Conservation (phyloP, 64 coral and sea anemone species). For the Trachythela sp. region DNA sequence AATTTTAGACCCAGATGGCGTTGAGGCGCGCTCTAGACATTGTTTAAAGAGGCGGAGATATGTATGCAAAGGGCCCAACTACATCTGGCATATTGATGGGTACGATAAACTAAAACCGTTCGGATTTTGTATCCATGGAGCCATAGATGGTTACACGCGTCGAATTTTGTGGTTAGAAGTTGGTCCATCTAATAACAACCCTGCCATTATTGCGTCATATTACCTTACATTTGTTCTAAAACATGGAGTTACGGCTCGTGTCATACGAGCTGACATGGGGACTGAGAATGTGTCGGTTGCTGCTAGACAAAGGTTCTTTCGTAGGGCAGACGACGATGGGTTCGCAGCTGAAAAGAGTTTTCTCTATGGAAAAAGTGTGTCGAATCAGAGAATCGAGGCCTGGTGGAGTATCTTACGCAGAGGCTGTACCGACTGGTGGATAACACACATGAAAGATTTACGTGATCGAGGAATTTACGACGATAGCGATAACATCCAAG, state of each 20-base stretch:
- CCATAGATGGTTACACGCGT: conserved; percentile 57
- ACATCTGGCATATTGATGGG: conserved; percentile 61
- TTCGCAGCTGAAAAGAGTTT: conserved; percentile 60
- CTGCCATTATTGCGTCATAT: conserved; percentile 53
- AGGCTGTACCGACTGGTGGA: conserved; percentile 63
- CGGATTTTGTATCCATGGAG: conserved; percentile 65
- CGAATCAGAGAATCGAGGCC: conserved; percentile 59
- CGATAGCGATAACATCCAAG: conserved; percentile 50
- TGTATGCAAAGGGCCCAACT: conserved; percentile 55
- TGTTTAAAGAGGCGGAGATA: conserved; percentile 58
- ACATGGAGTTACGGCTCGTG: conserved; percentile 45
- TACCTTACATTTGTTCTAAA: conserved; percentile 43
- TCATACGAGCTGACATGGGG: conserved; percentile 55
- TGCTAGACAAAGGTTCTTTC: conserved; percentile 55
- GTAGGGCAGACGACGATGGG: conserved; percentile 35
- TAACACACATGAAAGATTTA: conserved; percentile 55
- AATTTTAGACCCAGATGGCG: conserved; percentile 28
- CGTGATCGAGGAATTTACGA: conserved; percentile 47
- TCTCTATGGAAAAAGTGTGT: conserved; percentile 52
- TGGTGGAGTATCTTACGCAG: conserved; percentile 60
- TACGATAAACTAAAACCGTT: conserved; percentile 60
- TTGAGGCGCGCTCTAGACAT: conserved; percentile 56
- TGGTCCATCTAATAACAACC: conserved; percentile 57
- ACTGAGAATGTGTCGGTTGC: conserved; percentile 58
- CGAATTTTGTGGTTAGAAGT: conserved; percentile 63